A percentile compares a stretch with the other conserved stretches of the same genome.
phyloP scores from a whole-genome alignment of 2,113 vertebrate species.

The Tetrax tetrax region DNA sequence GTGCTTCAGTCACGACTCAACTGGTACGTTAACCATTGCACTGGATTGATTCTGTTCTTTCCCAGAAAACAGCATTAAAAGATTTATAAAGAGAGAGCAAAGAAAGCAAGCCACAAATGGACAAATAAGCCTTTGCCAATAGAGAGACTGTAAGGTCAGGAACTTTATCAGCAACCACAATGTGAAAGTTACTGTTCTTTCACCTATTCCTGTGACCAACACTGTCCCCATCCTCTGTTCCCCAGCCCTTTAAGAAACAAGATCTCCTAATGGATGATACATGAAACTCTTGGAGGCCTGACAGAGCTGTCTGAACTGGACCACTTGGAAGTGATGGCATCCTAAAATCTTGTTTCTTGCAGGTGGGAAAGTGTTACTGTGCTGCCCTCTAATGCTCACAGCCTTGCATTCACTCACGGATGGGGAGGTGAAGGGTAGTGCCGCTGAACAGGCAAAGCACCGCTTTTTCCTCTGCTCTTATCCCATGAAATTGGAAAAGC shows the following conservation, averaged over 20 bases:
- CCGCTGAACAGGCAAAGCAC: neutral
- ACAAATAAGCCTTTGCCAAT: neutral
- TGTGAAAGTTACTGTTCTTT: neutral
- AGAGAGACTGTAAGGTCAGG: neutral
- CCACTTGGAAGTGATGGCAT: neutral
- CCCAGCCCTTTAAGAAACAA: neutral
- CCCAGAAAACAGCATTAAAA: neutral
- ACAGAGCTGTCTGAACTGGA: neutral
- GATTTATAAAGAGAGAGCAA: neutral
- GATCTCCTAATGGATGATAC: neutral
- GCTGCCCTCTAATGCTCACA: conserved; percentile 72
- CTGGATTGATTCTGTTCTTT: neutral
- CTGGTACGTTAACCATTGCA: neutral
- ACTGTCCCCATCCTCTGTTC: neutral
- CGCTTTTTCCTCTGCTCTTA: neutral
- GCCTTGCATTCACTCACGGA: neutral
- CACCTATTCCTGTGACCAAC: neutral
- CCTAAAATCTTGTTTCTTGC: neutral
- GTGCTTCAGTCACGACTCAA: neutral
- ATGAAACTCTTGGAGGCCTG: neutral
- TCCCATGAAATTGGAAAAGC: neutral
- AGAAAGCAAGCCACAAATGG: neutral
- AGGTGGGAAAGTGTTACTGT: conserved; percentile 46
- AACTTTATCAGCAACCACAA: neutral
- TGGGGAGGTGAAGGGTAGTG: neutral